Base-by-base conservation (phyloP, 2,113 vertebrate species). In the Pteruthius melanotis region DNA sequence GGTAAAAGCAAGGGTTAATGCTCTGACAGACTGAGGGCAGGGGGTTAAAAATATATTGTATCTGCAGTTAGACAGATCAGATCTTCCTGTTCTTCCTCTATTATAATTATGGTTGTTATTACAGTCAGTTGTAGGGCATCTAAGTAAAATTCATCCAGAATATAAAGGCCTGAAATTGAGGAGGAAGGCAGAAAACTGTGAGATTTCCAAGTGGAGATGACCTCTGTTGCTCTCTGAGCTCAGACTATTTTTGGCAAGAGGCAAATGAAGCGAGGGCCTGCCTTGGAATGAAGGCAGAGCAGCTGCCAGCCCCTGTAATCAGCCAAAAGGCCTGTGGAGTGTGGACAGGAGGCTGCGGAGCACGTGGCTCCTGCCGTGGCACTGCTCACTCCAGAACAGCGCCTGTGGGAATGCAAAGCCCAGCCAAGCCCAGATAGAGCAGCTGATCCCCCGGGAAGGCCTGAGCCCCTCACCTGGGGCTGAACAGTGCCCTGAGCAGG, bases 161-260 rank as follows among this genome's bases (percentile, higher is more conserved):
- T 42, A 45, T 37, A 75, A 75, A 63, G 35, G 68, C 40, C 40
- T 77, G 87, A 50, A 83, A 56, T 19, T 35, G 60, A 92, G 60
- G 33, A 80, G 13, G 15, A 35, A 86, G 61, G 37, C 76, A 89
- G 79, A 68, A 93, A 86, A 20, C 24, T 15, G 13, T 1, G 44
- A 66, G 33, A n/a, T 33, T 90, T 83, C 64, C 44, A 71, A 87
- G 60, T 26, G 20, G 44, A 59, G 33, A 15, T 89, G 60, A 87
- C 83, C 77, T 87, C 59, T 74, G 28, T 9, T 85, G 84, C 56
- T 83, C 52, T 90, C 66, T 68, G 90, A 77, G 85, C 68, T 92
- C 23, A 15, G 71, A 3, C 75, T 94, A 31, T 47, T 93, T 92
- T 95, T 90, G 77, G 80, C 76, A 83, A 52, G 57, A 94, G 56